Conservation (phyloP, 2,888 invertebrate genomes). For the Phasia obesa region DNA sequence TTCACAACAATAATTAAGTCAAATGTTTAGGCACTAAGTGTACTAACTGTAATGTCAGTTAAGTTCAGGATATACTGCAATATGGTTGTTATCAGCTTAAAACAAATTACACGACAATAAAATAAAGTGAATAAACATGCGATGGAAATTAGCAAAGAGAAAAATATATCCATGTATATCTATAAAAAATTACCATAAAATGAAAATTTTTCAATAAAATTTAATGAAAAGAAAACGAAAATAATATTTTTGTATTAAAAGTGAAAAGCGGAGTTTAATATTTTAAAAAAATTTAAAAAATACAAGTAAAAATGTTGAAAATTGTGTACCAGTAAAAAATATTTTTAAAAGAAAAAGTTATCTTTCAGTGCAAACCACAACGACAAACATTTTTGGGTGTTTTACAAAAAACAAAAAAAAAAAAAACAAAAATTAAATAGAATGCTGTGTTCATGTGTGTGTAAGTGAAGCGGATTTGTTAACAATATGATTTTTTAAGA, state of each 20-base stretch:
- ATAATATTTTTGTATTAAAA: not conserved
- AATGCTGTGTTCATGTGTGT: constrained; percentile 13
- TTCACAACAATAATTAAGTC: constrained; percentile 52
- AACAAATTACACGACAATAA: constrained; percentile 65
- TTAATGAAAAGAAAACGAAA: constrained; percentile 19
- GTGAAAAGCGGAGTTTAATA: not conserved
- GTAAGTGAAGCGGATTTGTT: constrained; percentile 28
- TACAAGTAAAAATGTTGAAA: constrained; percentile 36
- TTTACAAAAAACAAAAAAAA: constrained; percentile 55
- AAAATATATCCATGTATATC: constrained; percentile 50
- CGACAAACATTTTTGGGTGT: constrained; percentile 46
- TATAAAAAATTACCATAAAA: constrained; percentile 31
- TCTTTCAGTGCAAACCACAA: constrained; percentile 40
- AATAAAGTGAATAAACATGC: constrained; percentile 55
- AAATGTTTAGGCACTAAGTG: constrained; percentile 67
- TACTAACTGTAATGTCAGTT: constrained; percentile 76
- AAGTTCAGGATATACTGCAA: constrained; percentile 80
- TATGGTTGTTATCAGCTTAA: constrained; percentile 66
- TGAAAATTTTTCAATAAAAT: constrained; percentile 2
- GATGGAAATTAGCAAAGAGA: constrained; percentile 56
- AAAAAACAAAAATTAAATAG: too few relatives aligned
- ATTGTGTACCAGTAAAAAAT: constrained; percentile 54
- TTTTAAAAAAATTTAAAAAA: constrained; percentile 2
- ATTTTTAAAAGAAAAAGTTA: constrained; percentile 11
- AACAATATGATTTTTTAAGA: not conserved